Percentiles rank a stretch among this genome's conserved stretches.
These are phyloP conservation scores for Trigoniulus corallinus DNA, from an alignment of 1,140 invertebrate species.

Conservation along the genomic window DNA sequence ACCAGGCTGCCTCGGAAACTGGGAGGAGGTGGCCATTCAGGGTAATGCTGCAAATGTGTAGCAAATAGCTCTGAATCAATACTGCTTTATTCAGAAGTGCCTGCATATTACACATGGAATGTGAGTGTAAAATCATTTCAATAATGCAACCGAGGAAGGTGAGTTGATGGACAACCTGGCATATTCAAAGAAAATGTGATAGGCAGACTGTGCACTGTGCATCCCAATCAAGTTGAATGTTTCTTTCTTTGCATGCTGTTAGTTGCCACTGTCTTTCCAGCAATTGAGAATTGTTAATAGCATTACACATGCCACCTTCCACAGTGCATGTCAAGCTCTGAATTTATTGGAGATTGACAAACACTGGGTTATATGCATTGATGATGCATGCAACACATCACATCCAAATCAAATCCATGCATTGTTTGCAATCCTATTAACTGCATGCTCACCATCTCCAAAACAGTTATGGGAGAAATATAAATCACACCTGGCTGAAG, in stretches of 20 bases:
- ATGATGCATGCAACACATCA: conserved; percentile 4
- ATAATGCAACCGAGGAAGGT: conserved; percentile 11
- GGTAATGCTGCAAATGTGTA: conserved; percentile 23
- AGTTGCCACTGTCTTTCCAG: conserved; percentile 13
- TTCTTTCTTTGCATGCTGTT: conserved; percentile 19
- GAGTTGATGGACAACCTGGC: conserved; percentile 15
- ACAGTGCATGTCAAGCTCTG: conserved; percentile 16
- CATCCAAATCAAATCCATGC: conserved; percentile 4
- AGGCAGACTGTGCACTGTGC: conserved; percentile 21
- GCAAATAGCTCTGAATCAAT: conserved; percentile 19
- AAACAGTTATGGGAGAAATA: conserved; percentile 7
- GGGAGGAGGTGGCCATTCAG: too few relatives aligned
- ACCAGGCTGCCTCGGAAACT: too few relatives aligned
- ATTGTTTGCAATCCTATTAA: conserved; percentile 5
- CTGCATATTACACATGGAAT: conserved; percentile 21
- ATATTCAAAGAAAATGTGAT: conserved; percentile 13
- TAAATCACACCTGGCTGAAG: conserved; percentile 4
- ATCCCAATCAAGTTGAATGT: conserved; percentile 21
- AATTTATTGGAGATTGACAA: conserved; percentile 25
- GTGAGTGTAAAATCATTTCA: conserved; percentile 10
- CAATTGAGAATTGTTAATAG: conserved; percentile 15
- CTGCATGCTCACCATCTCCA: conserved; percentile 5
- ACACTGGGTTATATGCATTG: conserved; percentile 18
- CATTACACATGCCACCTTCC: conserved; percentile 25
- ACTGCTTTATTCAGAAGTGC: conserved; percentile 18